A percentile compares a stretch with the other conserved stretches of the same genome.
Evolutionary conservation across 1,140 invertebrate species (phyloP).

Genomic region (Steinernema feltiae): DNA sequence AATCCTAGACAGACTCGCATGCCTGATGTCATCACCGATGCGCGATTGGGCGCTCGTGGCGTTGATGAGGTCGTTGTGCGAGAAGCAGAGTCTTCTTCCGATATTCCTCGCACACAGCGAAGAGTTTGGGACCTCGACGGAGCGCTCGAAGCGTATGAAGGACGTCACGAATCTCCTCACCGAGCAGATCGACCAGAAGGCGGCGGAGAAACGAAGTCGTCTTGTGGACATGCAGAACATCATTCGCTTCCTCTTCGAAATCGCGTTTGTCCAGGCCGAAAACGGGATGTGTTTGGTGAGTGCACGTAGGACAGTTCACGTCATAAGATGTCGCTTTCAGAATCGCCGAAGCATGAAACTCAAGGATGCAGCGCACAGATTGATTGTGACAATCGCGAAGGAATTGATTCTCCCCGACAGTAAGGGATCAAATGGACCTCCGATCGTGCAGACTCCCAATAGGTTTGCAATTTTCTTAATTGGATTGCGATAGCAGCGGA

Average conservation of each 20-base stretch:
- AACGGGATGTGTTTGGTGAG: slow-evolving; percentile 69
- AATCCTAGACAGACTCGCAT: not conserved
- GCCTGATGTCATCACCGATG: not conserved
- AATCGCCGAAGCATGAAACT: slow-evolving; percentile 26
- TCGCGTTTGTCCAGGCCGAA: slow-evolving; percentile 53
- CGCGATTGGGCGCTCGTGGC: slow-evolving; percentile 40
- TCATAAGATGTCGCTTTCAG: slow-evolving; percentile 58
- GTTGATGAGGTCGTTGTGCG: slow-evolving; percentile 28
- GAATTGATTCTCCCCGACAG: slow-evolving; percentile 82
- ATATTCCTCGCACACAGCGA: not conserved
- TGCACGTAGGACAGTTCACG: slow-evolving; percentile 75
- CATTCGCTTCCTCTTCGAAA: slow-evolving; percentile 46
- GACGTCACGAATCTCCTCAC: not conserved
- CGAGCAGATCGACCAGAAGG: slow-evolving; percentile 3
- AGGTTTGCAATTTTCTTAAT: slow-evolving; percentile 22
- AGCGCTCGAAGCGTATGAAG: not conserved
- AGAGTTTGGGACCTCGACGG: not conserved
- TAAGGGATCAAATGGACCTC: slow-evolving; percentile 61
- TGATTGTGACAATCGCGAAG: slow-evolving; percentile 46
- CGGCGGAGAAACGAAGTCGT: not conserved
- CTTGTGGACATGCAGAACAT: slow-evolving; percentile 24
- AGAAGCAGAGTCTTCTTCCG: not conserved
- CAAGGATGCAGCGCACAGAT: slow-evolving; percentile 33
- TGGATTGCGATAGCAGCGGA: not conserved
- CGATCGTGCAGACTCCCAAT: slow-evolving; percentile 28